phyloP scores from a whole-genome alignment of 2,113 vertebrate genomes.

The Platycercus adscitus region DNA sequence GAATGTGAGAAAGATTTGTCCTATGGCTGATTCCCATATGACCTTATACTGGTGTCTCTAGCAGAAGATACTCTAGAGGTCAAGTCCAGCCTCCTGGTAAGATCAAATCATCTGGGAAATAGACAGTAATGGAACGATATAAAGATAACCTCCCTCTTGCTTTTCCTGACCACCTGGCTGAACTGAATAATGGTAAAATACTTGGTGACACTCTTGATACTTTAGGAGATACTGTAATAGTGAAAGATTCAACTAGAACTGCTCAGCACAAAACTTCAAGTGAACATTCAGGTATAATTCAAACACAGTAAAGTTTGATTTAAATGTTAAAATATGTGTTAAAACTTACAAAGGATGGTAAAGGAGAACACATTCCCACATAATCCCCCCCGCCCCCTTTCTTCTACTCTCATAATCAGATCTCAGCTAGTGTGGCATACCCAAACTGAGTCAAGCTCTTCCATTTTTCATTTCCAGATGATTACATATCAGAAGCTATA shows the following conservation, averaged over 20 bases:
- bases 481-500: background rate
- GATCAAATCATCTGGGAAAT: background rate
- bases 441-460: background rate
- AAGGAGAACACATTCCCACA: background rate
- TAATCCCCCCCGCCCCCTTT: background rate
- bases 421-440: background rate
- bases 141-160: background rate
- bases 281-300: background rate
- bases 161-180: background rate
- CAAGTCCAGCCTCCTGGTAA: background rate
- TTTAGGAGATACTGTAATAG: fast-evolving
- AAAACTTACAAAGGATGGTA: background rate
- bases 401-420: background rate
- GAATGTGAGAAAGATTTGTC: background rate
- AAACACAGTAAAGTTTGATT: background rate
- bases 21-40: background rate
- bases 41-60: background rate
- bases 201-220: background rate
- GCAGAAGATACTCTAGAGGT: background rate
- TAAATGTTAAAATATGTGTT: background rate
- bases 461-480: background rate
- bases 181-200: background rate
- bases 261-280: background rate
- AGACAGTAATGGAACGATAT: background rate
- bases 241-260: background rate